Percentiles rank a stretch among this genome's conserved stretches.
These are phyloP conservation scores for Leucoma salicis DNA, from an alignment of 2,888 invertebrate species.

Conservation along the genomic window DNA sequence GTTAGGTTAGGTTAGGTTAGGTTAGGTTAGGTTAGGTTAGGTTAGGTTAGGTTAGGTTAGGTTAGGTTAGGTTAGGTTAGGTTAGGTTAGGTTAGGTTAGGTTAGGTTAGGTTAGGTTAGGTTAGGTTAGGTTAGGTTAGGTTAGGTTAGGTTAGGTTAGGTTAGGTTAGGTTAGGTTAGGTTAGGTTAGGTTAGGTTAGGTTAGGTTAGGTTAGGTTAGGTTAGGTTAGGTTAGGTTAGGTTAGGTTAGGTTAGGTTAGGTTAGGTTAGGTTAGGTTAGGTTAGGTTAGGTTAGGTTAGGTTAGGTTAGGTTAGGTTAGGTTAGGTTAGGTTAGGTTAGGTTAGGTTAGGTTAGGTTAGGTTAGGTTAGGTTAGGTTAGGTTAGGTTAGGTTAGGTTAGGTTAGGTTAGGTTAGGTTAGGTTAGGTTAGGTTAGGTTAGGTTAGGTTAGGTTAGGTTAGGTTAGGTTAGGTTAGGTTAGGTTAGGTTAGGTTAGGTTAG, in stretches of 20 bases:
- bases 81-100: constrained; percentile 24
- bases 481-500: no score
- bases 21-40: constrained; percentile 23
- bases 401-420: constrained; percentile 23
- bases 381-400: constrained; percentile 28
- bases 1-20: constrained; percentile 23
- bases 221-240: constrained; percentile 25
- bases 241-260: constrained; percentile 28
- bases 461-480: no score
- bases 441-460: constrained; percentile 20
- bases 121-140: constrained; percentile 24
- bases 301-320: constrained; percentile 29
- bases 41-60: constrained; percentile 23
- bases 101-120: constrained; percentile 25
- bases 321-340: constrained; percentile 29
- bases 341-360: constrained; percentile 28
- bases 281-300: constrained; percentile 26
- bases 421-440: constrained; percentile 22
- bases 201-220: constrained; percentile 22
- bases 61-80: constrained; percentile 23
- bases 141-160: constrained; percentile 25
- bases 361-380: constrained; percentile 29
- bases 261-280: constrained; percentile 27
- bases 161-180: constrained; percentile 26
- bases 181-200: constrained; percentile 25